Base-by-base conservation (phyloP, 1,140 invertebrate species). In the Procambarus virginalis region DNA sequence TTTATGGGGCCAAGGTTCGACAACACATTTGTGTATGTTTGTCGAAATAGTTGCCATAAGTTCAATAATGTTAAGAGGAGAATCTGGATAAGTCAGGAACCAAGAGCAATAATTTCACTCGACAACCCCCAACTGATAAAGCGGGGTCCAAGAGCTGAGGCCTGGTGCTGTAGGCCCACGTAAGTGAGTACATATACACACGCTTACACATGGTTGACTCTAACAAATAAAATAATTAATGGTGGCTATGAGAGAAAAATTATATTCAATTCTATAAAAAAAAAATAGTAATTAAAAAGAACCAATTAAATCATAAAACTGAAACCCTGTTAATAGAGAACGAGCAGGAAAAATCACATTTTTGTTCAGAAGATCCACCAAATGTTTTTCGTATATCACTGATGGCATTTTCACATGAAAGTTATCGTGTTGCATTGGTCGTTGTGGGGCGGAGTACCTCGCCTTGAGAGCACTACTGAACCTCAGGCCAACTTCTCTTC, bases 281-380 rank as follows among this genome's bases (percentile, higher is more conserved):
- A 34, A 64, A 68, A 68, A 68, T 34, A 34, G n/a, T 73, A 8
- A 73, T 34, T 34, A 73, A 73, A 73, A 73, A 34, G n/a, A 73
- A 73, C 68, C n/a, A 73, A 34, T 73, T 34, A 73, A 73, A 73
- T 10, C 68, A 73, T 73, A 73, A 73, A 73, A 73, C n/a, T 34
- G 68, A 73, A 73, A 73, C n/a, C 68, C 68, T 34, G 68, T 73
- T 73, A 73, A 73, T 73, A 73, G n/a, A 73, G 22, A 73, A 73
- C 68, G 68, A 34, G n/a, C n/a, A 68, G n/a, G 2, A 73, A 73
- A 73, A 34, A 20, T 34, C 68, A 1, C 22, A 34, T 34, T 73
- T 73, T 73, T 68, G 12, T 10, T 22, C 68, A 73, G 5, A 73
- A 73, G 8, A 73, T 73, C 20, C 68, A 22, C 22, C 68, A 73